These are phyloP conservation scores for Coluber constrictor DNA, from an alignment of 2,797 vertebrate genomes.

Conservation along the genomic window DNA sequence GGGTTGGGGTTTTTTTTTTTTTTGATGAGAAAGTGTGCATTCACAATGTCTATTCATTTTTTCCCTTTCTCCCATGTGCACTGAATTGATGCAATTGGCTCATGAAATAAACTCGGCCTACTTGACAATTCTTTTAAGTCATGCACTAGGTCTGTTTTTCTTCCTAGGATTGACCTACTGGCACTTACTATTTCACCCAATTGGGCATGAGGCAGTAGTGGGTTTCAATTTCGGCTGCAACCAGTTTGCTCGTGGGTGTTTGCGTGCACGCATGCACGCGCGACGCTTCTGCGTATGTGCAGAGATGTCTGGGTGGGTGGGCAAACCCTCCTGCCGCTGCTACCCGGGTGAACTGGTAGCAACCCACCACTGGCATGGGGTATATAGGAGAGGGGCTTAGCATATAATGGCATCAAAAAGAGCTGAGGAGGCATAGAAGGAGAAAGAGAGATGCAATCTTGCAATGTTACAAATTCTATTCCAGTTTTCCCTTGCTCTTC, in stretches of 20 bases:
- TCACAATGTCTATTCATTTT: slow-evolving; percentile 27
- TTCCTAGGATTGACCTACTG: not conserved
- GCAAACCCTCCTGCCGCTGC: no score
- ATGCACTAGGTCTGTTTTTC: not conserved
- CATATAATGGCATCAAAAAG: not conserved
- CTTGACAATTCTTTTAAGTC: not conserved
- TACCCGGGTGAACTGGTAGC: no score
- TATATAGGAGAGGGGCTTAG: not conserved
- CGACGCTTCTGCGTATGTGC: no score
- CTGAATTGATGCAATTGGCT: not conserved
- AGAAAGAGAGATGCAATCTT: not conserved
- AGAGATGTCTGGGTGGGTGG: no score
- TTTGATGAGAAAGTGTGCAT: not conserved
- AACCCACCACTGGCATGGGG: not conserved
- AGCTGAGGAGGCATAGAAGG: not conserved
- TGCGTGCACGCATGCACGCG: no score
- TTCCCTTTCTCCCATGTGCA: slow-evolving; percentile 16
- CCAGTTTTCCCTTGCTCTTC: not conserved
- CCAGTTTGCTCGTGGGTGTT: no score
- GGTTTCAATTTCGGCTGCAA: no score
- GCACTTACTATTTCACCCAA: not conserved
- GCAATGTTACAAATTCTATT: not conserved
- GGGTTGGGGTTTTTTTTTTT: not conserved
- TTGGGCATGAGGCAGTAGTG: not conserved
- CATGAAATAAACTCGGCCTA: not conserved